phyloP scores from a whole-genome alignment of 2,888 invertebrate species.

The Pristionchus mayeri region DNA sequence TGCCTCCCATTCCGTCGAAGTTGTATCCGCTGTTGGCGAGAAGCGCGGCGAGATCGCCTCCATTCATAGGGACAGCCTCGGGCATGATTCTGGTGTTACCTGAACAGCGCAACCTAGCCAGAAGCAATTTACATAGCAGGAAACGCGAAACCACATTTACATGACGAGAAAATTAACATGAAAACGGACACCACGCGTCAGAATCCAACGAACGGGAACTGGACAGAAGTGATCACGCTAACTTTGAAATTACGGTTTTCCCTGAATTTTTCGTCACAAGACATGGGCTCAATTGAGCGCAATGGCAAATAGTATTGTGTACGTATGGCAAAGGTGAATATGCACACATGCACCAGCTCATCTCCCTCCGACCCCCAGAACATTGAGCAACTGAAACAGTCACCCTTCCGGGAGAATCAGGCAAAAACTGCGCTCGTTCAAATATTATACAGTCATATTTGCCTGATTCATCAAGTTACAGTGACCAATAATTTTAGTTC shows the following conservation, averaged over 20 bases:
- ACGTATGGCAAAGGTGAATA: no score
- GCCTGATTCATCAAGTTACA: no score
- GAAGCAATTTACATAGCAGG: background rate
- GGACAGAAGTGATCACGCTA: background rate
- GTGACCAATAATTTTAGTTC: no score
- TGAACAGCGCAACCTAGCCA: background rate
- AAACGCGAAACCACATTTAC: background rate
- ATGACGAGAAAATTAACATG: background rate
- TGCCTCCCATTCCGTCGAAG: background rate
- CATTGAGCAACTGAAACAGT: no score
- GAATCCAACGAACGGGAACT: slow-evolving; percentile 15
- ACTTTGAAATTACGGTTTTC: background rate
- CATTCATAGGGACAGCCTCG: background rate
- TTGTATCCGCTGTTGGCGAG: slow-evolving; percentile 52
- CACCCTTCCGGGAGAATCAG: no score
- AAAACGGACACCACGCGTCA: no score
- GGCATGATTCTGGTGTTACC: slow-evolving; percentile 47
- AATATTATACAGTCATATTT: no score
- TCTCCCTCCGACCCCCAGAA: no score
- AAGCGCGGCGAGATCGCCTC: slow-evolving; percentile 52
- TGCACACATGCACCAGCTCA: no score
- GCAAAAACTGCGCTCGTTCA: no score
- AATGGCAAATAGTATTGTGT: no score
- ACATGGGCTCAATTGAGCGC: background rate
- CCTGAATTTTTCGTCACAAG: background rate